Conservation (phyloP, 2,113 vertebrate genomes). For the Eretmochelys imbricata region DNA sequence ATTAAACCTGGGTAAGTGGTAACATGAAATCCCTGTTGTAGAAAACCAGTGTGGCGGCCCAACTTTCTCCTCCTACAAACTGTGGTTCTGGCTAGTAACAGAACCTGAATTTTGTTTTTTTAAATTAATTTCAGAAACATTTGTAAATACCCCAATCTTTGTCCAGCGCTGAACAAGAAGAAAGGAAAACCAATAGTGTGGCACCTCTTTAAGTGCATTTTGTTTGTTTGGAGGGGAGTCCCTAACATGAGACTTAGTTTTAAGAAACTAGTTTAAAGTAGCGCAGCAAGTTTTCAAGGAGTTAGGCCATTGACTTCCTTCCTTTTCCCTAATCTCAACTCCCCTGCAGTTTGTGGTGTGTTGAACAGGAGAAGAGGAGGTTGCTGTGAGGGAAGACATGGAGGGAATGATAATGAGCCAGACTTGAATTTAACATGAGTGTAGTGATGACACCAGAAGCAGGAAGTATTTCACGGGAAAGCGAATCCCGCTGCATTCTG, state of each 20-base stretch:
- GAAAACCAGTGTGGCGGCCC: background rate
- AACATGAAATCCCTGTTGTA: background rate
- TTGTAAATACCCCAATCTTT: conserved; percentile 22
- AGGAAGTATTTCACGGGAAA: conserved; percentile 48
- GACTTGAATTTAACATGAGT: conserved; percentile 39
- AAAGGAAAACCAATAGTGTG: background rate
- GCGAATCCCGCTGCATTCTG: conserved; percentile 11
- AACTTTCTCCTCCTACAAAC: background rate
- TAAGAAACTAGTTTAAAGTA: conserved; percentile 24
- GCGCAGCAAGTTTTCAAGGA: conserved; percentile 57
- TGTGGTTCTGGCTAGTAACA: background rate
- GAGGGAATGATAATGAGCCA: conserved; percentile 54
- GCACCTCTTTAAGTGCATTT: background rate
- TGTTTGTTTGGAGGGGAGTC: background rate
- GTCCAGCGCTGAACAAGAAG: conserved; percentile 3
- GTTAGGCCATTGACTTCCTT: conserved; percentile 1
- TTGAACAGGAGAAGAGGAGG: conserved; percentile 31
- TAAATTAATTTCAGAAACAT: background rate
- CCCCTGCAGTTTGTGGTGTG: conserved; percentile 45
- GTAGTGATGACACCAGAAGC: conserved; percentile 50
- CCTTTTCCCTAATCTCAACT: conserved; percentile 17
- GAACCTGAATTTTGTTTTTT: background rate
- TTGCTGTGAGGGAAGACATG: conserved; percentile 38
- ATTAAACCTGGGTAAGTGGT: background rate
- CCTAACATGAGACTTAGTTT: background rate